Evolutionary conservation across 2,888 invertebrate genomes (phyloP).

Genomic region (Parnassius glacialis): DNA sequence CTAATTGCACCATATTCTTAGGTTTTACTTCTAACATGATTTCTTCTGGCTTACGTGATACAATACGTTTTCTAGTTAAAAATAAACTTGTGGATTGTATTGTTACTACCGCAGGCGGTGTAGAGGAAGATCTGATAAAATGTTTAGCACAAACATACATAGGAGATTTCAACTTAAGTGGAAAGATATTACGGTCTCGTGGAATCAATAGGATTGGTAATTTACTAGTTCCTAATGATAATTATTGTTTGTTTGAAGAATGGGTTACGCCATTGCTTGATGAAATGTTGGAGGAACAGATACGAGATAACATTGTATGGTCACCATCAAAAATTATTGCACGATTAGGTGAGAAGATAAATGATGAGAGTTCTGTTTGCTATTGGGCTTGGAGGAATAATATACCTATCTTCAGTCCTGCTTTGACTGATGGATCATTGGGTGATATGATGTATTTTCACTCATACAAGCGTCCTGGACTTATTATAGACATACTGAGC

Average conservation of each 20-base stretch:
- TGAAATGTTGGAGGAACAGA: slow-evolving; percentile 94
- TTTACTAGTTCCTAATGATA: slow-evolving; percentile 97
- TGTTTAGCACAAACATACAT: slow-evolving; percentile 96
- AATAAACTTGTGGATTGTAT: slow-evolving; percentile 93
- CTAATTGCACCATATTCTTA: slow-evolving; percentile 96
- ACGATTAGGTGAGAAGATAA: slow-evolving; percentile 93
- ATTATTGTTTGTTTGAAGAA: slow-evolving; percentile 98
- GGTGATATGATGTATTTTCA: slow-evolving; percentile 99
- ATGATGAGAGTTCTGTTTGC: slow-evolving; percentile 94
- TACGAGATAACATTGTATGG: slow-evolving; percentile 88
- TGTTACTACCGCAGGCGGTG: slow-evolving; percentile 98
- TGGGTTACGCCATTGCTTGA: slow-evolving; percentile 97
- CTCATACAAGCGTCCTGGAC: slow-evolving; percentile 94
- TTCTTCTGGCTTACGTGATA: slow-evolving; percentile 96
- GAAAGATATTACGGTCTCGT: slow-evolving; percentile 88
- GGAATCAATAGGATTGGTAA: slow-evolving; percentile 95
- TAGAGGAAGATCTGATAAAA: slow-evolving; percentile 99
- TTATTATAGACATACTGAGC: slow-evolving; percentile 95
- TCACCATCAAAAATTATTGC: slow-evolving; percentile 85
- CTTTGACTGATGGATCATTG: slow-evolving; percentile 97
- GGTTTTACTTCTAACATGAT: slow-evolving; percentile 99
- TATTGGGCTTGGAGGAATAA: slow-evolving; percentile 98
- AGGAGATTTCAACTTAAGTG: slow-evolving; percentile 93
- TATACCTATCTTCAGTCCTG: slow-evolving; percentile 98
- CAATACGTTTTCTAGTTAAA: slow-evolving; percentile 86